Evolutionary conservation across 2,113 vertebrate species (phyloP).

Genomic region (Labeo rohita): DNA sequence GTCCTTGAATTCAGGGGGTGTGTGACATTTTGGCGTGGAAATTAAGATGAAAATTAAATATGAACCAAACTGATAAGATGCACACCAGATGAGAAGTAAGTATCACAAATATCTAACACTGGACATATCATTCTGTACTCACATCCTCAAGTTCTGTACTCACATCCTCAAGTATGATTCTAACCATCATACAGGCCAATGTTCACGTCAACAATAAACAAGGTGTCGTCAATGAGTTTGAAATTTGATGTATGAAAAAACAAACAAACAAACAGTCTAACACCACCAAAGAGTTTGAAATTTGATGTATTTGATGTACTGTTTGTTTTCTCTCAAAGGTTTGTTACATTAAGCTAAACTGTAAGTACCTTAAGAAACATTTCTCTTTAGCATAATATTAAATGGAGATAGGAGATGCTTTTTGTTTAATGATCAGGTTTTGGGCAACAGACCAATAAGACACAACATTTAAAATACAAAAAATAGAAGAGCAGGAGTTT

Average conservation of each 20-base stretch:
- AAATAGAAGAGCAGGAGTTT: neutral
- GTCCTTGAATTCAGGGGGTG: constrained; percentile 78
- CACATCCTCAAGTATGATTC: neutral
- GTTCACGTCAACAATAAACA: neutral
- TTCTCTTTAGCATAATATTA: too few relatives aligned
- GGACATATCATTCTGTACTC: neutral
- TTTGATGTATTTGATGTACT: too few relatives aligned
- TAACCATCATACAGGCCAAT: neutral
- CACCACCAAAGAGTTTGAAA: too few relatives aligned
- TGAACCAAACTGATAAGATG: neutral
- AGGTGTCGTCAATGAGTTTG: too few relatives aligned
- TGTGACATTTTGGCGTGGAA: neutral
- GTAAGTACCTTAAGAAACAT: too few relatives aligned
- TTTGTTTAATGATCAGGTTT: neutral
- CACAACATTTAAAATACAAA: neutral
- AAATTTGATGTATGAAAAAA: too few relatives aligned
- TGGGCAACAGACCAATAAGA: neutral
- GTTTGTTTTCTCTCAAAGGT: too few relatives aligned
- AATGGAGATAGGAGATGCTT: too few relatives aligned
- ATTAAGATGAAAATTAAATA: neutral
- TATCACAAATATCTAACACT: neutral
- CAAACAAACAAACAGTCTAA: too few relatives aligned
- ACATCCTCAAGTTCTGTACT: neutral
- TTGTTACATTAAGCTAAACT: too few relatives aligned
- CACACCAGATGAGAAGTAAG: neutral